Evolutionary conservation across 2,797 vertebrate genomes (phyloP).

Genomic region (Galago senegalensis): DNA sequence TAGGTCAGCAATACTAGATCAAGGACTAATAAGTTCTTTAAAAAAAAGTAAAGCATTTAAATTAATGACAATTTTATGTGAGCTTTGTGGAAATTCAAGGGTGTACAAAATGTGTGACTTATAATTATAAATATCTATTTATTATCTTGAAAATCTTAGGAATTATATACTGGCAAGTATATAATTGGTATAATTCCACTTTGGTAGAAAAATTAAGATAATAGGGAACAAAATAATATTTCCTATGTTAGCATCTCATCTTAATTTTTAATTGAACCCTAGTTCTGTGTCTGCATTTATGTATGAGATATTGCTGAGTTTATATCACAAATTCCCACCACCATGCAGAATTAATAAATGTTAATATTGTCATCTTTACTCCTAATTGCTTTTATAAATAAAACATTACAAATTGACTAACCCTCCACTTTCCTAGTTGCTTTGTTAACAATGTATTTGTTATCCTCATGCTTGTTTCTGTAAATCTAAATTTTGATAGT

Average conservation of each 20-base stretch:
- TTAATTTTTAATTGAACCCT: not conserved
- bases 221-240: not conserved
- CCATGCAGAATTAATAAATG: conserved; percentile 28
- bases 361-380: conserved; percentile 59
- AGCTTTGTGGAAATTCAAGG: not conserved
- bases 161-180: not conserved
- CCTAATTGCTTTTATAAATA: conserved; percentile 61
- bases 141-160: not conserved
- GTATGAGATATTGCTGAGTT: not conserved
- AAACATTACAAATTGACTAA: conserved; percentile 25
- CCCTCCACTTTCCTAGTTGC: not conserved
- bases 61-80: not conserved
- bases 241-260: conserved; percentile 11
- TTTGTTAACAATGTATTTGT: conserved; percentile 32
- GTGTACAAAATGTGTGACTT: not conserved
- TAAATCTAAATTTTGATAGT: conserved; percentile 31
- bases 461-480: not conserved
- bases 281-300: not conserved
- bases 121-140: not conserved
- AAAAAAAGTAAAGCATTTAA: conserved; percentile 30
- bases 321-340: not conserved
- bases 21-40: not conserved
- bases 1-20: not conserved
- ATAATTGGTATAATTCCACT: too few relatives aligned
- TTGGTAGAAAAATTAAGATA: conserved; percentile 28